These are phyloP conservation scores for Stichodactyla mertensii DNA, from an alignment of 64 coral and sea anemone species.

Conservation along the genomic window DNA sequence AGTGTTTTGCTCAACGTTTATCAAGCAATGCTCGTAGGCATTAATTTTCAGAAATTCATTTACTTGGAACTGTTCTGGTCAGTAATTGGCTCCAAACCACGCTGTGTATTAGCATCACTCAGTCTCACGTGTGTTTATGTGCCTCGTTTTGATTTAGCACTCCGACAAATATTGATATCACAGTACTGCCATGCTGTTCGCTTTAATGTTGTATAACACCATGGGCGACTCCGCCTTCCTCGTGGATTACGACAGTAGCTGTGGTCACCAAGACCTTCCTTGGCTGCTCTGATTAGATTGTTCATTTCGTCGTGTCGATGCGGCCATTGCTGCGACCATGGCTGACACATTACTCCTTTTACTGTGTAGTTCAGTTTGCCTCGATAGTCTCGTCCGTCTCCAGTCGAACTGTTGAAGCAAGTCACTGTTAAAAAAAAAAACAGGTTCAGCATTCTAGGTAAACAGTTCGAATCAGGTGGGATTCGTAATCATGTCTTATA, in stretches of 20 bases:
- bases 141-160: slow-evolving; percentile 5
- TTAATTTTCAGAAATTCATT: background rate
- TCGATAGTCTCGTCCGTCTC: slow-evolving; percentile 60
- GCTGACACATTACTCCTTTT: slow-evolving; percentile 78
- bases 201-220: slow-evolving; percentile 94
- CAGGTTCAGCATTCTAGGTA: background rate
- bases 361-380: slow-evolving; percentile 89
- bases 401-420: slow-evolving; percentile 51
- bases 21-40: background rate
- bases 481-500: too few relatives aligned
- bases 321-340: slow-evolving; percentile 93
- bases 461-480: too few relatives aligned
- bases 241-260: slow-evolving; percentile 92
- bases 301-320: slow-evolving; percentile 56
- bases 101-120: background rate
- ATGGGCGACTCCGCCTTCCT: slow-evolving; percentile 63
- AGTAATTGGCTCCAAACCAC: background rate
- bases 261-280: slow-evolving; percentile 70
- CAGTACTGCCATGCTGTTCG: slow-evolving; percentile 90
- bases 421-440: slow-evolving; percentile 28
- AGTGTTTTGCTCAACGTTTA: background rate
- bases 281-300: slow-evolving; percentile 30
- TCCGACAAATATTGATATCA: slow-evolving; percentile 75
- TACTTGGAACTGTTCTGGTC: background rate
- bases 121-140: background rate